phyloP scores from a whole-genome alignment of 2,888 invertebrate genomes.

The Neoascia interrupta region DNA sequence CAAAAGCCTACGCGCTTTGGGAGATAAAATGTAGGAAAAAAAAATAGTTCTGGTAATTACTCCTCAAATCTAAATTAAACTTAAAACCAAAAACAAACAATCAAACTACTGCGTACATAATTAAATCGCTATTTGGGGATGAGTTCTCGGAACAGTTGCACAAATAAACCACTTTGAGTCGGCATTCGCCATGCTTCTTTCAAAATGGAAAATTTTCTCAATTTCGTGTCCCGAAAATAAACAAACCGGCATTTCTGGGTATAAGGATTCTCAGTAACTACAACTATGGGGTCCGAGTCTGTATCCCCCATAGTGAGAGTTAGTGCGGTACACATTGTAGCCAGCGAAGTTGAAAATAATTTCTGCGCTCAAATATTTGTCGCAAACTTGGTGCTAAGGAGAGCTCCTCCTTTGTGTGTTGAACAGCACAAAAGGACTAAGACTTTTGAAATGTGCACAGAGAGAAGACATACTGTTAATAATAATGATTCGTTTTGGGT shows the following conservation, averaged over 20 bases:
- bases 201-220: constrained; percentile 39
- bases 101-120: too few relatives aligned
- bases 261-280: not conserved
- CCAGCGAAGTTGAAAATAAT: constrained; percentile 57
- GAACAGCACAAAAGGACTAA: not conserved
- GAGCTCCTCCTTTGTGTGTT: constrained; percentile 46
- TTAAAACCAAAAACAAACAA: constrained; percentile 33
- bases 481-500: constrained; percentile 36
- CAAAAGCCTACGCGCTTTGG: too few relatives aligned
- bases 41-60: too few relatives aligned
- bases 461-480: constrained; percentile 15
- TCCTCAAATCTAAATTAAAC: too few relatives aligned
- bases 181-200: not conserved
- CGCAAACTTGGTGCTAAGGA: constrained; percentile 35
- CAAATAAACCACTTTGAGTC: constrained; percentile 16
- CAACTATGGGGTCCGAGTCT: not conserved
- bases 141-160: constrained; percentile 2
- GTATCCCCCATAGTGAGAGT: not conserved
- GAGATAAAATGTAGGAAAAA: too few relatives aligned
- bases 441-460: constrained; percentile 10
- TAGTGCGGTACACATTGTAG: constrained; percentile 37
- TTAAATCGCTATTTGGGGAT: constrained; percentile 52
- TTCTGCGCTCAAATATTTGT: constrained; percentile 66
- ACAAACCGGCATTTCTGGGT: constrained; percentile 37
- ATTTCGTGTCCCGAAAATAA: constrained; percentile 29